phyloP scores from a whole-genome alignment of 2,797 vertebrate genomes.

The Sparidentex hasta region DNA sequence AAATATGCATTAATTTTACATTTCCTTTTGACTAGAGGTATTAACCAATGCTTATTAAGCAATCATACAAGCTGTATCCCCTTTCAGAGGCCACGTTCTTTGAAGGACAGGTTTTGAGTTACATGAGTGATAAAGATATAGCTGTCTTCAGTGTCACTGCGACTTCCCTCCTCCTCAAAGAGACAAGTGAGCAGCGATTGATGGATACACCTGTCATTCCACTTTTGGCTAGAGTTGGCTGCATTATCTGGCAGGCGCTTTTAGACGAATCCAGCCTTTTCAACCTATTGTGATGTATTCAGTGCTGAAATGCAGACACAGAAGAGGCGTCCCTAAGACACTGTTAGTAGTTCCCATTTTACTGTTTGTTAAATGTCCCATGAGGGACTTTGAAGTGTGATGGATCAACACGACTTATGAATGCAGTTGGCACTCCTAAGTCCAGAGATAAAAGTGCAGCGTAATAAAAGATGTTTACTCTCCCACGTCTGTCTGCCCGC shows the following conservation, averaged over 20 bases:
- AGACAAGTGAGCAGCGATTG: neutral
- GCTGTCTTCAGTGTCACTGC: neutral
- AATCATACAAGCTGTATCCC: neutral
- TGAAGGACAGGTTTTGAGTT: neutral
- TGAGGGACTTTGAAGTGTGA: conserved; percentile 63
- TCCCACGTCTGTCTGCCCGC: conserved; percentile 54
- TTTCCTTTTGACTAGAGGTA: neutral
- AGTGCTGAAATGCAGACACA: neutral
- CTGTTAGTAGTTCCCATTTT: conserved; percentile 26
- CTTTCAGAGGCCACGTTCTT: neutral
- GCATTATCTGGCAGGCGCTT: neutral
- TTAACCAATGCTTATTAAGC: neutral
- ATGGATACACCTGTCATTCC: conserved; percentile 4
- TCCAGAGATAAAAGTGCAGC: conserved; percentile 60
- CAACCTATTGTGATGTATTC: neutral
- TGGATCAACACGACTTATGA: conserved; percentile 69
- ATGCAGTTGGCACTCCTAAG: conserved; percentile 56
- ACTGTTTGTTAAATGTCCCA: conserved; percentile 47
- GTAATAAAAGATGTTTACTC: conserved; percentile 74
- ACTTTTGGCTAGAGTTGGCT: neutral
- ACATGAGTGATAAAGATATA: neutral
- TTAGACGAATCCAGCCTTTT: conserved; percentile 4
- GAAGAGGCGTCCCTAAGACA: conserved; percentile 1
- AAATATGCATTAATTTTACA: neutral
- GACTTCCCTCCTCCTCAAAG: neutral